Conservation (phyloP, 2,113 vertebrate species). For the Mixornis gularis region DNA sequence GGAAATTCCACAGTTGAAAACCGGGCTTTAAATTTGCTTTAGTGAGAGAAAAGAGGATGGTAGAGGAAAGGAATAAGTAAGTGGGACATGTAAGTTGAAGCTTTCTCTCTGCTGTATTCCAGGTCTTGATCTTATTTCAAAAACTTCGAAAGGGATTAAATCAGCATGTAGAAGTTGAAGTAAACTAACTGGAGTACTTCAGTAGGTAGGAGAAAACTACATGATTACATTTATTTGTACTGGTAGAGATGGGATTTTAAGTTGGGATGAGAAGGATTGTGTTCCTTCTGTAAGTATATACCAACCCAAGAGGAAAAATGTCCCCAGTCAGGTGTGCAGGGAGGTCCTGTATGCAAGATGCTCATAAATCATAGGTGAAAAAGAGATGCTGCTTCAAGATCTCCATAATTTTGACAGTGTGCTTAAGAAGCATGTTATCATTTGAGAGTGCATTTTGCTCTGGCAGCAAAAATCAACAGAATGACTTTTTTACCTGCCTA, state of each 20-base stretch:
- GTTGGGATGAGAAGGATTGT: background rate
- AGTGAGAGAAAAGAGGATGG: background rate
- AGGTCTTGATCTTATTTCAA: background rate
- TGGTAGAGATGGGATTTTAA: background rate
- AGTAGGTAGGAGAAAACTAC: conserved; percentile 17
- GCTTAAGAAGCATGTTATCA: background rate
- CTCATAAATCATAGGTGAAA: background rate
- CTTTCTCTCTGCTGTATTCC: background rate
- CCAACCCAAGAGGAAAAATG: background rate
- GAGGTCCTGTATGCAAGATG: background rate
- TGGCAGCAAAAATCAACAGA: background rate
- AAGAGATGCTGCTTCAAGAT: background rate
- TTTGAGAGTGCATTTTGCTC: background rate
- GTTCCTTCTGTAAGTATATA: background rate
- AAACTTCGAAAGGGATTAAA: background rate
- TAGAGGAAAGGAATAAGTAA: background rate
- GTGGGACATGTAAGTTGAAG: background rate
- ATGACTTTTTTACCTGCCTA: background rate
- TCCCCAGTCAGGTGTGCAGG: background rate
- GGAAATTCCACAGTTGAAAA: background rate
- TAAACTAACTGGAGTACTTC: background rate
- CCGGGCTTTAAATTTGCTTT: background rate
- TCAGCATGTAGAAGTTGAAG: background rate
- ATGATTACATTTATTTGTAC: background rate
- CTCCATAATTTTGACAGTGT: background rate